Evolutionary conservation across 2,888 invertebrate species (phyloP), one percentile per base, ranked within the genome.

Genomic region (Syrphus vitripennis): DNA sequence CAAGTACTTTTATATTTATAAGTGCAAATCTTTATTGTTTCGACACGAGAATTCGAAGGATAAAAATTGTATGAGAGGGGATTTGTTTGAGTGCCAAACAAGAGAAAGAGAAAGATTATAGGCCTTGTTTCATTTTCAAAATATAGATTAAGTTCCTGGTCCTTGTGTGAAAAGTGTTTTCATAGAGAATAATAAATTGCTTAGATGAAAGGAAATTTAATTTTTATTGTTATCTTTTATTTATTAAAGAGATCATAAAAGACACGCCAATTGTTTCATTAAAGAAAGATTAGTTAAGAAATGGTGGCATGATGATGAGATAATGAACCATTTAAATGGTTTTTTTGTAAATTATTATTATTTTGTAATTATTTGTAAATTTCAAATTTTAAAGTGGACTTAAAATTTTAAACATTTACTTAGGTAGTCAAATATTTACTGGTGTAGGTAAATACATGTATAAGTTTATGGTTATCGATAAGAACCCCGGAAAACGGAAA

Each of bases 1-100:
- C 26, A 65, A 37, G 34, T 48, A 42, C 31, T 48, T 61, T 37
- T 61, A 34, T 72, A 61, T 72, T 48, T 72, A 34, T 48, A 72
- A 48, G 59, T 61, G 59, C 48, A 61, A 72, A 61, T 72, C 61
- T 26, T 61, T 34, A 61, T 48, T 65, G 16, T 61, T 61, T 61
- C 19, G 14, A 40, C 19, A 65, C 65, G 7, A n/a, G n/a, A 37
- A 40, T 26, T 16, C n/a, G n/a, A 59, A 48, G 16, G n/a, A 59
- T 10, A 59, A 72, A 57, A 21, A 19, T 4, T 59, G 21, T 45
- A 31, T 19, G 71, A 21, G 19, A 14, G 42, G 34, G 31, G 59
- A 72, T 59, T 59, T 72, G 48, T 59, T 72, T 59, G 3, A 21
- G 24, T 59, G 48, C 37, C 57, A 59, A 59, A 48, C 12, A 42